phyloP scores from a whole-genome alignment of 2,113 vertebrate genomes.

The Amphilophus citrinellus region DNA sequence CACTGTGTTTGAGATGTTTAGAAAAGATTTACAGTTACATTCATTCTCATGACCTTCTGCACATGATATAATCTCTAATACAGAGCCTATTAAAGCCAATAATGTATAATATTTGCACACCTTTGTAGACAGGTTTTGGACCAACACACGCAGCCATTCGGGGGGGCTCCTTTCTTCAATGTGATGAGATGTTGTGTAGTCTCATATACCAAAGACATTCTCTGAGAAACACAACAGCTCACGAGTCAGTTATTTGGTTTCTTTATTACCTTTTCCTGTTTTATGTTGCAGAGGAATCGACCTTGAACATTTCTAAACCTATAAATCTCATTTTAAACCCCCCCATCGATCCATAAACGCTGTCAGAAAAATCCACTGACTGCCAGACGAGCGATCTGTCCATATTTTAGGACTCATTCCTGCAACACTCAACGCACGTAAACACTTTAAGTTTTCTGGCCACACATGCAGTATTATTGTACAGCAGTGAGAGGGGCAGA shows the following conservation, averaged over 20 bases:
- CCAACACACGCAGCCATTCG: neutral
- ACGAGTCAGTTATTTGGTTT: neutral
- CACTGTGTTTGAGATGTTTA: neutral
- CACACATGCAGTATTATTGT: neutral
- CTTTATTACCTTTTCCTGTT: neutral
- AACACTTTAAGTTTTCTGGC: neutral
- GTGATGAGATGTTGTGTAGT: neutral
- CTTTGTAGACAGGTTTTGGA: neutral
- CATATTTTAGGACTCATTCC: neutral
- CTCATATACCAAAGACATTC: neutral
- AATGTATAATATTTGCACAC: neutral
- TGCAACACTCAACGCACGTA: neutral
- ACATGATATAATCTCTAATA: neutral
- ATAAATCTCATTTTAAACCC: neutral
- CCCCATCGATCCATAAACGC: no score
- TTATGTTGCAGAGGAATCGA: neutral
- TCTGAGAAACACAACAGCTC: neutral
- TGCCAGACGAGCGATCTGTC: neutral
- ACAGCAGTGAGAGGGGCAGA: neutral
- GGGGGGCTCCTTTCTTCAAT: no score
- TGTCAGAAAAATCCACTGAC: neutral
- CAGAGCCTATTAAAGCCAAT: neutral
- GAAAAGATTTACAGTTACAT: neutral
- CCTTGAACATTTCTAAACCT: fast-evolving
- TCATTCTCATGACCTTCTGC: neutral